Percentiles rank a stretch among this genome's conserved stretches.
Evolutionary conservation across 2,113 vertebrate species (phyloP).

Genomic region (Eulacestoma nigropectus): DNA sequence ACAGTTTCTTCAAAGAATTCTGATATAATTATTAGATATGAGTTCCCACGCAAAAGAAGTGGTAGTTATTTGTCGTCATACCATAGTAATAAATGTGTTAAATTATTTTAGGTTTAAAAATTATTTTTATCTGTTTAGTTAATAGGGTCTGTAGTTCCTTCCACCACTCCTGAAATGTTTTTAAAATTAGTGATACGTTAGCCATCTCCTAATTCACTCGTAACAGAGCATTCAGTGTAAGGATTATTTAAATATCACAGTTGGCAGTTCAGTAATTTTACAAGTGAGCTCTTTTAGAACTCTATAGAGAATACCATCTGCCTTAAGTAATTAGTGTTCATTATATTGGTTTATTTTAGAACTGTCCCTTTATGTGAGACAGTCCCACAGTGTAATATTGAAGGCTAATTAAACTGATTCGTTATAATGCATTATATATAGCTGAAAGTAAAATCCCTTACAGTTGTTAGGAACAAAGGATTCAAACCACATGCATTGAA

Average conservation of each 20-base stretch:
- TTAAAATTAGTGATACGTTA: neutral
- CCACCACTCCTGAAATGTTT: neutral
- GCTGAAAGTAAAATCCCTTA: neutral
- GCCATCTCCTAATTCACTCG: neutral
- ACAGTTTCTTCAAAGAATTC: neutral
- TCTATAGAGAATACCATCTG: neutral
- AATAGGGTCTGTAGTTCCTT: neutral
- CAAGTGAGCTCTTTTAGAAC: neutral
- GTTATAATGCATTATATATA: neutral
- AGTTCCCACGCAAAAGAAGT: neutral
- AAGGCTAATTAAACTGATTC: neutral
- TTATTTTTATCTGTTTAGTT: neutral
- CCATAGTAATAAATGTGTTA: neutral
- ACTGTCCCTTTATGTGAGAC: neutral
- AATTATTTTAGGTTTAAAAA: neutral
- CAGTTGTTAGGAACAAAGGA: neutral
- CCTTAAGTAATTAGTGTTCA: constrained; percentile 10
- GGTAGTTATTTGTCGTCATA: neutral
- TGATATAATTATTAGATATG: neutral
- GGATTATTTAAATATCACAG: neutral
- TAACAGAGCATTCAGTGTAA: neutral
- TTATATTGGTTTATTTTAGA: constrained; percentile 29
- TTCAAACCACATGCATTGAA: neutral
- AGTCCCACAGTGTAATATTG: neutral
- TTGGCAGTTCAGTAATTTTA: neutral